A percentile compares a stretch with the other conserved stretches of the same genome.
Conservation (phyloP, 2,888 invertebrate species). For the Siphlonurus alternatus region DNA sequence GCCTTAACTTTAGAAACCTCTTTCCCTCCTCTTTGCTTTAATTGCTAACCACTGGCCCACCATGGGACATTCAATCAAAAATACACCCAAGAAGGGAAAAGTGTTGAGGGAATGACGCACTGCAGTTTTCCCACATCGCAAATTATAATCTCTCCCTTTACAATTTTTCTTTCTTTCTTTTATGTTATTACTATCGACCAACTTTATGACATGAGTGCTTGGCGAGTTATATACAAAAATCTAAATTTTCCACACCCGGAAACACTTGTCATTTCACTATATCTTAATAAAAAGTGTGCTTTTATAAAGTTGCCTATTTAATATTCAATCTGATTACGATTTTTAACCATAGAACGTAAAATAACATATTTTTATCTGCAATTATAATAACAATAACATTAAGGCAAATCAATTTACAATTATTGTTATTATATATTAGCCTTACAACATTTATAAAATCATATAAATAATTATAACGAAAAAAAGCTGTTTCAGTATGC, state of each 20-base stretch:
- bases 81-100: conserved; percentile 12
- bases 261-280: not conserved
- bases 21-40: no score
- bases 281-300: not conserved
- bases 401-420: no score
- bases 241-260: no score
- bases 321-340: not conserved
- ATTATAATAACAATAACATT: no score
- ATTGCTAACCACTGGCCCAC: not conserved
- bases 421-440: no score
- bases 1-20: no score
- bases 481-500: no score
- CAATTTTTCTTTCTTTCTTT: not conserved
- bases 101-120: not conserved
- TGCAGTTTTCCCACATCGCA: not conserved
- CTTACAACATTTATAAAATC: no score
- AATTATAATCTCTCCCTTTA: not conserved
- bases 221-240: not conserved
- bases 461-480: no score
- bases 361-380: no score
- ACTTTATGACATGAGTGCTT: not conserved
- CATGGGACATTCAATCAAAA: conserved; percentile 26
- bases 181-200: not conserved
- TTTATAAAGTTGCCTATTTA: not conserved
- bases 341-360: no score